Evolutionary conservation across 2,888 invertebrate species (phyloP).

Genomic region (Agonopterix alstromeriana): DNA sequence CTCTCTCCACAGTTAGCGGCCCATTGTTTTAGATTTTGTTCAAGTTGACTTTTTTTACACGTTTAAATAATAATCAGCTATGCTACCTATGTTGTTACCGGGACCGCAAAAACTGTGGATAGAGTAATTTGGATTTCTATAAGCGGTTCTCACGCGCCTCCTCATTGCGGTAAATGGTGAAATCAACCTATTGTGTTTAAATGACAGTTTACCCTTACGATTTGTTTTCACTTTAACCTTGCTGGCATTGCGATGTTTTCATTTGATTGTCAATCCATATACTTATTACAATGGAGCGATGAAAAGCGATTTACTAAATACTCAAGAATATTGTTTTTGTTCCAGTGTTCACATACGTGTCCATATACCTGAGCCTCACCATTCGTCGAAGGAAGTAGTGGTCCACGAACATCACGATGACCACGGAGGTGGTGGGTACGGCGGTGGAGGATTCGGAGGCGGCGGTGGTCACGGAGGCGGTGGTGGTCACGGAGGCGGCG

Average conservation of each 20-base stretch:
- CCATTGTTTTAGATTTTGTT: constrained; percentile 15
- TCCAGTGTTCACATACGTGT: constrained; percentile 76
- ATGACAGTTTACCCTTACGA: constrained; percentile 35
- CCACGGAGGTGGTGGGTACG: constrained; percentile 15
- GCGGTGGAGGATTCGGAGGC: constrained; percentile 15
- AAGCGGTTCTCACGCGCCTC: constrained; percentile 60
- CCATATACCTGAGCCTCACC: constrained; percentile 68
- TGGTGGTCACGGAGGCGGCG: constrained; percentile 22
- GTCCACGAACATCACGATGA: constrained; percentile 51
- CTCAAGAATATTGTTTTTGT: constrained; percentile 25
- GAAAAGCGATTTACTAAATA: background rate
- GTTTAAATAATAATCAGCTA: constrained; percentile 26
- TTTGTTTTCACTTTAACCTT: constrained; percentile 51
- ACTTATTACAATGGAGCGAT: background rate
- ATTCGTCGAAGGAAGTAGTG: constrained; percentile 62
- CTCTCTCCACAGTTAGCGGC: constrained; percentile 14
- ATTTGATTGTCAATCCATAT: background rate
- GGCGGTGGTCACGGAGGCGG: constrained; percentile 31
- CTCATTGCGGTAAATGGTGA: constrained; percentile 65
- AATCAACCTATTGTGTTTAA: constrained; percentile 56
- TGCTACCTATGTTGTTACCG: constrained; percentile 13
- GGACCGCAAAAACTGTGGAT: constrained; percentile 52
- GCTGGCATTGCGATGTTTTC: constrained; percentile 45
- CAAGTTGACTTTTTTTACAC: constrained; percentile 13
- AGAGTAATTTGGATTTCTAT: constrained; percentile 62